Percentiles rank a stretch among this genome's conserved stretches.
These are phyloP conservation scores for Geodia barretti DNA, from an alignment of 37 sponge, comb jelly and placozoan species.

Conservation along the genomic window DNA sequence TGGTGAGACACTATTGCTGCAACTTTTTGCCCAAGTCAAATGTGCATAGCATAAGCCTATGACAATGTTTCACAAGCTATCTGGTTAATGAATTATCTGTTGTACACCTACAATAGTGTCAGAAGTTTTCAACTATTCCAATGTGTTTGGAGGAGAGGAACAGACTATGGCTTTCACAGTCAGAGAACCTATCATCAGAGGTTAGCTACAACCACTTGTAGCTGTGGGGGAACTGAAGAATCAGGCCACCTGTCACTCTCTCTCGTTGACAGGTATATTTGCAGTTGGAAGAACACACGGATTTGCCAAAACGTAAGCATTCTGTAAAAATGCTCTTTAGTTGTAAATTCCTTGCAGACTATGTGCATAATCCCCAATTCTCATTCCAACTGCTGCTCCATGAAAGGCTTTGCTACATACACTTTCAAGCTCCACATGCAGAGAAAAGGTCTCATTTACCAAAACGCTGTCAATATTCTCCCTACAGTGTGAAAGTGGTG, in stretches of 20 bases:
- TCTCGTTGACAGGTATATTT: slow-evolving; percentile 63
- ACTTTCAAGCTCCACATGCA: too few relatives aligned
- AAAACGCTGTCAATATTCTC: neutral
- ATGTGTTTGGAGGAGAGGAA: slow-evolving; percentile 47
- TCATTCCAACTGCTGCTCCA: too few relatives aligned
- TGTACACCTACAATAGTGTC: slow-evolving; percentile 33
- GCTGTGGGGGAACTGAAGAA: too few relatives aligned
- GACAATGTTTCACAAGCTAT: neutral
- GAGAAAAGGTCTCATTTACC: too few relatives aligned
- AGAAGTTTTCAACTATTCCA: slow-evolving; percentile 19
- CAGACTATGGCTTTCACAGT: slow-evolving; percentile 52
- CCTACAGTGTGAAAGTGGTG: slow-evolving; percentile 33
- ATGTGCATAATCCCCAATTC: too few relatives aligned
- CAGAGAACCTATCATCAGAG: slow-evolving; percentile 71
- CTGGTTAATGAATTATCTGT: neutral
- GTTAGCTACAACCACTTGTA: too few relatives aligned
- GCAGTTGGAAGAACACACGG: slow-evolving; percentile 37
- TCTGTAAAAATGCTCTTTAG: neutral
- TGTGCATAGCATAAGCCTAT: neutral
- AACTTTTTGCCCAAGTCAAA: too few relatives aligned
- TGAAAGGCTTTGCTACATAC: too few relatives aligned
- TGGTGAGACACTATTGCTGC: neutral
- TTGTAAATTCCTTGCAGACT: neutral
- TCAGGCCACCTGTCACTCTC: too few relatives aligned
- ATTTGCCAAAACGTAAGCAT: slow-evolving; percentile 29